Evolutionary conservation across 2,888 invertebrate genomes (phyloP).

Genomic region (Eudasyphora cyanicolor): DNA sequence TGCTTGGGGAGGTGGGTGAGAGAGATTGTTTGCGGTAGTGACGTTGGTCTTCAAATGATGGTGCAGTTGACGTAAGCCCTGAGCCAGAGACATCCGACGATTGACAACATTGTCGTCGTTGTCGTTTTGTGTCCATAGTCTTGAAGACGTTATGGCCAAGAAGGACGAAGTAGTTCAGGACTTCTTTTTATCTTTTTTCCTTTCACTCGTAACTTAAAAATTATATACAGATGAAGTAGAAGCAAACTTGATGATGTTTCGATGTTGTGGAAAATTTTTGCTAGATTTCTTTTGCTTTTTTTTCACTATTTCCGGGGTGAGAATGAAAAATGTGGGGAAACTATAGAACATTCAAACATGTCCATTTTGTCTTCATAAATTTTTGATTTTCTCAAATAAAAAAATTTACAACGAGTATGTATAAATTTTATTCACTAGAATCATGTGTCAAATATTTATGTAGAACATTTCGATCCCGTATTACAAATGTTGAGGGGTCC

Average conservation of each 20-base stretch:
- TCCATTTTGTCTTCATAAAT: too few relatives aligned
- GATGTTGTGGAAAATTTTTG: slow-evolving; percentile 41
- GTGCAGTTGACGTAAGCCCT: slow-evolving; percentile 63
- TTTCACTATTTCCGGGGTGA: not conserved
- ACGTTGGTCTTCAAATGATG: slow-evolving; percentile 55
- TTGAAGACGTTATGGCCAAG: slow-evolving; percentile 40
- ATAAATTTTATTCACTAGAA: too few relatives aligned
- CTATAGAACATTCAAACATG: too few relatives aligned
- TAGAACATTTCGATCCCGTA: too few relatives aligned
- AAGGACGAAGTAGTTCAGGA: slow-evolving; percentile 48
- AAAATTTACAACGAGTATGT: too few relatives aligned
- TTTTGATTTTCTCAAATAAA: too few relatives aligned
- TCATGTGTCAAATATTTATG: too few relatives aligned
- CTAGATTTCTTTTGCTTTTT: not conserved
- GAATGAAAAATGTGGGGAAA: not conserved
- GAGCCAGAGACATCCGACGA: slow-evolving; percentile 63
- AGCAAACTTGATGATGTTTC: slow-evolving; percentile 50
- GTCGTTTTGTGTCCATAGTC: slow-evolving; percentile 30
- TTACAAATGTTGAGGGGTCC: too few relatives aligned
- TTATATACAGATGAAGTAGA: slow-evolving; percentile 53
- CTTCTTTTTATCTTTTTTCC: slow-evolving; percentile 12
- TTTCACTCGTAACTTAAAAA: slow-evolving; percentile 30
- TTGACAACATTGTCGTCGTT: slow-evolving; percentile 64
- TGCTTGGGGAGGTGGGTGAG: not conserved
- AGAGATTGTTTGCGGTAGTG: slow-evolving; percentile 11